Evolutionary conservation across 2,888 invertebrate genomes (phyloP).

Genomic region (Sacculina carcini): DNA sequence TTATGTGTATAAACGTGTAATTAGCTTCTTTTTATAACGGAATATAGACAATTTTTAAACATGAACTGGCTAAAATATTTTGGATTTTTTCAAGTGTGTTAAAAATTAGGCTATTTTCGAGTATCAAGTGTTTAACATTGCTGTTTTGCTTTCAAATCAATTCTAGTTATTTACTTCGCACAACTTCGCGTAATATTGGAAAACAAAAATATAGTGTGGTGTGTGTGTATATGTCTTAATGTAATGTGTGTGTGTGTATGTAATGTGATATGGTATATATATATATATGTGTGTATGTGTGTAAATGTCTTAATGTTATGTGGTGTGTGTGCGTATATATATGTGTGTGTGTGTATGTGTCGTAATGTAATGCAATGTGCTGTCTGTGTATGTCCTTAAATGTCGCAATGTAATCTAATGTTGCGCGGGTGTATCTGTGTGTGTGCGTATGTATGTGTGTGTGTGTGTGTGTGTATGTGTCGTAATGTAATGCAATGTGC

Average conservation of each 20-base stretch:
- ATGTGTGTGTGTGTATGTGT: neutral
- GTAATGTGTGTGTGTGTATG: neutral
- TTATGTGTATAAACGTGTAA: too few species aligned
- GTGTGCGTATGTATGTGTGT: too few species aligned
- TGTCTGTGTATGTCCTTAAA: neutral
- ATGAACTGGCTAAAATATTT: too few species aligned
- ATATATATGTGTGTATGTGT: neutral
- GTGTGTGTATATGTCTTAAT: too few species aligned
- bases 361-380: neutral
- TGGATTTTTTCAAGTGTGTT: too few species aligned
- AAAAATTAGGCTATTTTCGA: too few species aligned
- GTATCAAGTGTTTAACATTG: too few species aligned
- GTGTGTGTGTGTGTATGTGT: neutral
- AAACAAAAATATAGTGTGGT: too few species aligned
- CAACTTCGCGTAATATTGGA: neutral
- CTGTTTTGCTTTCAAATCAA: too few species aligned
- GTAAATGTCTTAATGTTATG: neutral
- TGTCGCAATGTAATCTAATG: neutral
- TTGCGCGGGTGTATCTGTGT: constrained; percentile 20
- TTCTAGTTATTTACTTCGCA: constrained; percentile 25
- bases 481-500: neutral
- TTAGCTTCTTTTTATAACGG: too few species aligned
- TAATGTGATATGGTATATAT: neutral
- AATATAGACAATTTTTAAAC: too few species aligned
- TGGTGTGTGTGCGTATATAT: too few species aligned